A percentile compares a stretch with the other conserved stretches of the same genome.
Evolutionary conservation across 2,797 vertebrate genomes (phyloP).

Genomic region (Coccyzus lansbergi): DNA sequence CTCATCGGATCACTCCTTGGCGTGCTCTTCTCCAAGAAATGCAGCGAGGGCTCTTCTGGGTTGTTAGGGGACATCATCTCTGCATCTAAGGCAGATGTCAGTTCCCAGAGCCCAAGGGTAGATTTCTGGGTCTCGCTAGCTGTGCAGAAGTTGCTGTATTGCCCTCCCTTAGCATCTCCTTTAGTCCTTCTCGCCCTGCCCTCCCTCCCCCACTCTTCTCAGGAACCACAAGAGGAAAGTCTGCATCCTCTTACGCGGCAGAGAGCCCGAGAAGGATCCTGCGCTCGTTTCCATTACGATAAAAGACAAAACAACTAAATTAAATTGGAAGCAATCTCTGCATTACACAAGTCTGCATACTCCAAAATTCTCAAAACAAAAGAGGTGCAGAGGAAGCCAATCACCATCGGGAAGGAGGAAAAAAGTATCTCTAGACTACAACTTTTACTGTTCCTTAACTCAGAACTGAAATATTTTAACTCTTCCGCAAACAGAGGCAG

Average conservation of each 20-base stretch:
- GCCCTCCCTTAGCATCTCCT: neutral
- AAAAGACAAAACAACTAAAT: slow-evolving; percentile 77
- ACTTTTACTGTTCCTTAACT: slow-evolving; percentile 51
- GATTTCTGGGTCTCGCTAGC: neutral
- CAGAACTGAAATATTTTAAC: slow-evolving; percentile 73
- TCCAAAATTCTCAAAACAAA: slow-evolving; percentile 70
- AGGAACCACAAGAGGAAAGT: neutral
- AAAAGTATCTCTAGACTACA: slow-evolving; percentile 6
- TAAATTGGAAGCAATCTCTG: slow-evolving; percentile 71
- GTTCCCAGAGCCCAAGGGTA: neutral
- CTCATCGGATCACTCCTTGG: rapidly evolving
- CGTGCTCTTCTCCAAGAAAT: too few species aligned
- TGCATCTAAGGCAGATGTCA: neutral
- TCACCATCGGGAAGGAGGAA: neutral
- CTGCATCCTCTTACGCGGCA: slow-evolving; percentile 32
- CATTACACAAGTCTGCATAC: slow-evolving; percentile 62
- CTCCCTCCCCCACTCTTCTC: neutral
- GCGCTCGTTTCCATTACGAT: slow-evolving; percentile 33
- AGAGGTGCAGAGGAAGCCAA: slow-evolving; percentile 19
- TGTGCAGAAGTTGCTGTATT: neutral
- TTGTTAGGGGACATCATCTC: neutral
- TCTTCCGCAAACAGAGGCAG: neutral
- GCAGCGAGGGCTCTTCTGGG: neutral
- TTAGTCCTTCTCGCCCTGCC: neutral
- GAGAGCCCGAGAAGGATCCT: slow-evolving; percentile 51